Evolutionary conservation across 2,888 invertebrate species (phyloP).

Genomic region (Cephalotes varians): DNA sequence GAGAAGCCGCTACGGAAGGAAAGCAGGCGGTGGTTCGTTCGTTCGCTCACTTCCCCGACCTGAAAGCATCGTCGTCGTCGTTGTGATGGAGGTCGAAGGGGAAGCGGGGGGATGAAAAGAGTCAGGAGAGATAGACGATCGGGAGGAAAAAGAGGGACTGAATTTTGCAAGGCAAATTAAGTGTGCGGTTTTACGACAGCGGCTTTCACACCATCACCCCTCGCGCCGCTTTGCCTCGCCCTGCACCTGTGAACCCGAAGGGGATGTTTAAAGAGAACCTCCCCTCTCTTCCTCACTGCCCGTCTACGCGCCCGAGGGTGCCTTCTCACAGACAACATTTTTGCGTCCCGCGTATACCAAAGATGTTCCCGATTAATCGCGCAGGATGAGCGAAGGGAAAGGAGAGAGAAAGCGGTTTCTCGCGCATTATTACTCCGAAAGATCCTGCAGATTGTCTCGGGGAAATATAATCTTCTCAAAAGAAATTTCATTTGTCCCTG

Average conservation of each 20-base stretch:
- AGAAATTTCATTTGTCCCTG: constrained; percentile 28
- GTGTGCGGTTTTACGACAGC: constrained; percentile 85
- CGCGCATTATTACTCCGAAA: constrained; percentile 46
- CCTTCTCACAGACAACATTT: constrained; percentile 54
- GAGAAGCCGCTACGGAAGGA: constrained; percentile 61
- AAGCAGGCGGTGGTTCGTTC: constrained; percentile 50
- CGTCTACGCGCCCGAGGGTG: constrained; percentile 53
- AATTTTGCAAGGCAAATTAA: constrained; percentile 86
- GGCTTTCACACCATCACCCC: constrained; percentile 77
- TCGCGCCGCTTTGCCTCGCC: constrained; percentile 59
- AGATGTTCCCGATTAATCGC: constrained; percentile 53
- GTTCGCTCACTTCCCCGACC: constrained; percentile 64
- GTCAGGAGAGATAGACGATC: constrained; percentile 39
- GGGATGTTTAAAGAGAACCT: constrained; percentile 79
- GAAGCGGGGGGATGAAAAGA: constrained; percentile 24
- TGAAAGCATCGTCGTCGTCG: constrained; percentile 39
- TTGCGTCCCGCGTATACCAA: constrained; percentile 23
- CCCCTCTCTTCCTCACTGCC: constrained; percentile 51
- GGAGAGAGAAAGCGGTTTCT: neutral
- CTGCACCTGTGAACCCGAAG: constrained; percentile 70
- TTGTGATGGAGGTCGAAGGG: neutral
- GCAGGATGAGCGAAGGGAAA: neutral
- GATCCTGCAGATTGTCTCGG: constrained; percentile 30
- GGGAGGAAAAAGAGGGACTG: constrained; percentile 75
- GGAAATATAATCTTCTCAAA: constrained; percentile 16